Conservation (phyloP, 2,113 vertebrate genomes). For the Lepidothrix coronata region DNA sequence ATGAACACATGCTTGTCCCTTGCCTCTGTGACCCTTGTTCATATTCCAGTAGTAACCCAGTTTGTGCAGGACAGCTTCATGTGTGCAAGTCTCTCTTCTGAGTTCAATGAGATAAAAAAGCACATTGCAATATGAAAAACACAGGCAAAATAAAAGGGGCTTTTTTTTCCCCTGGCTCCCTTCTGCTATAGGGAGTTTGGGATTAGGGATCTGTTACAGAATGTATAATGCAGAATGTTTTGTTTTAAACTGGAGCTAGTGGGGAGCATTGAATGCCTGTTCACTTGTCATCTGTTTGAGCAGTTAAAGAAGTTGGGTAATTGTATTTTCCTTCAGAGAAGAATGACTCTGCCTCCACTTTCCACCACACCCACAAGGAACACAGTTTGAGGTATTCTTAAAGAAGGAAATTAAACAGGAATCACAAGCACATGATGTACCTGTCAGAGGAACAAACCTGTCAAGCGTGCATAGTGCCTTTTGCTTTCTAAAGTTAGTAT, state of each 20-base stretch:
- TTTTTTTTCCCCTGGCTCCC: background rate
- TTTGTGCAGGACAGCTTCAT: background rate
- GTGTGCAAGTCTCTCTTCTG: background rate
- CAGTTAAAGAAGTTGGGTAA: constrained; percentile 28
- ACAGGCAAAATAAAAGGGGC: background rate
- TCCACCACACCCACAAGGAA: constrained; percentile 3
- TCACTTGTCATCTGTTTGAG: constrained; percentile 39
- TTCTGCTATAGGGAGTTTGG: constrained; percentile 23
- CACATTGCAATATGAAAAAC: background rate
- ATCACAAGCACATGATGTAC: background rate
- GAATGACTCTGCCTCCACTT: background rate
- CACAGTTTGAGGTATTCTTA: constrained; percentile 14
- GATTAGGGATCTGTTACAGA: constrained; percentile 31
- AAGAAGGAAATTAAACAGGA: constrained; percentile 26
- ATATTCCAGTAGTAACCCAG: constrained; percentile 11
- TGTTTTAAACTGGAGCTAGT: constrained; percentile 24
- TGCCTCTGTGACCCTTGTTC: background rate
- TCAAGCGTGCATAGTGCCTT: background rate
- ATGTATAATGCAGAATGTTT: constrained; percentile 26
- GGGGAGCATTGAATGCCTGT: background rate
- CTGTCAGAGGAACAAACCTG: constrained; percentile 25
- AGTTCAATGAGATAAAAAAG: constrained; percentile 20
- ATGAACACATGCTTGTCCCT: background rate
- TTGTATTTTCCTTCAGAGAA: constrained; percentile 44
- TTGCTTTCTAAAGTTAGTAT: constrained; percentile 21